These are phyloP conservation scores for Drosophila arawakana DNA, from an alignment of 1,140 invertebrate species.

Conservation along the genomic window DNA sequence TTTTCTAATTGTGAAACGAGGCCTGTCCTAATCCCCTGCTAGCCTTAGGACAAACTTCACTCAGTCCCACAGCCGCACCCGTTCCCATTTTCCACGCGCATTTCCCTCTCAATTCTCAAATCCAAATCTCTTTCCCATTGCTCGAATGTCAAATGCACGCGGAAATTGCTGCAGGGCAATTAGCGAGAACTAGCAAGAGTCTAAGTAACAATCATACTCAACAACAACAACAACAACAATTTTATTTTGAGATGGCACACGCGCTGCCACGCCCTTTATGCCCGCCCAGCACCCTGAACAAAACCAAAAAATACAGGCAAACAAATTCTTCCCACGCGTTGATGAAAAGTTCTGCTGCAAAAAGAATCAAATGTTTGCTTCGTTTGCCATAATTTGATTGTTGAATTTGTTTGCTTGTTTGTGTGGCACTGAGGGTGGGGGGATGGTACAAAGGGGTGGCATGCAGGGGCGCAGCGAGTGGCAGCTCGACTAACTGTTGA, in stretches of 20 bases:
- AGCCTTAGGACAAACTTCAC: conserved; percentile 15
- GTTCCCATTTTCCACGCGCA: not conserved
- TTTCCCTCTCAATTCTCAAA: not conserved
- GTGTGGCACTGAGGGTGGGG: conserved; percentile 6
- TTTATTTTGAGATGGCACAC: conserved; percentile 37
- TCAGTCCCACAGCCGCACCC: not conserved
- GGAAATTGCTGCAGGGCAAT: conserved; percentile 56
- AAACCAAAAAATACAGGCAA: not conserved
- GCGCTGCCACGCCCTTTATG: conserved; percentile 24
- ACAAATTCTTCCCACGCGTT: conserved; percentile 37
- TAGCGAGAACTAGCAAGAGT: conserved; percentile 12
- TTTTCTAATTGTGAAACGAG: conserved; percentile 45
- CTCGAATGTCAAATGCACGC: conserved; percentile 68
- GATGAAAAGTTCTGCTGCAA: conserved; percentile 26
- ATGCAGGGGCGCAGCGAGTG: not conserved
- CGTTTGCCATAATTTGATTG: conserved; percentile 74
- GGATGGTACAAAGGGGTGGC: not conserved
- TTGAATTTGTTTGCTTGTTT: conserved; percentile 53
- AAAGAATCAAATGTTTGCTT: conserved; percentile 45
- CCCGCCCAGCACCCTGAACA: not conserved
- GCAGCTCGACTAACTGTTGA: conserved; percentile 63
- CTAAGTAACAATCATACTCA: conserved; percentile 31
- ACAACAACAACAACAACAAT: conserved; percentile 12
- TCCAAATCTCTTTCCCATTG: conserved; percentile 23
- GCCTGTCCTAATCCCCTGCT: conserved; percentile 26